phyloP scores from a whole-genome alignment of 2,797 vertebrate genomes.

The Trematomus bernacchii region DNA sequence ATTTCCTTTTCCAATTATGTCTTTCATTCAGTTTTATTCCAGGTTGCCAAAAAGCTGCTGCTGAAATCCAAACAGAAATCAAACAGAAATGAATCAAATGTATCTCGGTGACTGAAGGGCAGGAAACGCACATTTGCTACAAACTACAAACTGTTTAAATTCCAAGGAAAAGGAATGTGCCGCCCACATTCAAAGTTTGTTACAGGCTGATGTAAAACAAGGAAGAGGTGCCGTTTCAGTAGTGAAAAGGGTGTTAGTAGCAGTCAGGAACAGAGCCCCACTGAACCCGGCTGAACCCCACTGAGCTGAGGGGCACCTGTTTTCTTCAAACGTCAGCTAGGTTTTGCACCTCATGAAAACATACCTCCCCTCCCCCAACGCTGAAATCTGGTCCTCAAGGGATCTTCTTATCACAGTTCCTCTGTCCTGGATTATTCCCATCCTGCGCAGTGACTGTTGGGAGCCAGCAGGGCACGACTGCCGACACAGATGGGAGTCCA shows the following conservation, averaged over 20 bases:
- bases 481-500: constrained; percentile 82
- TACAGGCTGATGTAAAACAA: constrained; percentile 46
- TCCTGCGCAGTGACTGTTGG: constrained; percentile 76
- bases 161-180: constrained; percentile 45
- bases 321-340: constrained; percentile 75
- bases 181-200: constrained; percentile 55
- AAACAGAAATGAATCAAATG: constrained; percentile 72
- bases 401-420: constrained; percentile 79
- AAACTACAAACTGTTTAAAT: constrained; percentile 57
- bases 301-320: constrained; percentile 80
- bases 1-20: constrained; percentile 77
- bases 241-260: constrained; percentile 47
- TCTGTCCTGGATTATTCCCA: constrained; percentile 82
- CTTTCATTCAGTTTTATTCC: constrained; percentile 66
- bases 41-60: constrained; percentile 58
- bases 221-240: constrained; percentile 36
- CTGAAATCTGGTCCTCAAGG: constrained; percentile 67
- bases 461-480: constrained; percentile 81
- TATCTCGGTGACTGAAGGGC: constrained; percentile 18
- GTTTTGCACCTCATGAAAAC: constrained; percentile 68
- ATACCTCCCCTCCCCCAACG: constrained; percentile 34
- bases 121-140: constrained; percentile 42
- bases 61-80: constrained; percentile 66
- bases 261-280: constrained; percentile 43
- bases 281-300: constrained; percentile 70